A percentile compares a stretch with the other conserved stretches of the same genome.
Conservation (phyloP, 2,888 invertebrate species). For the Macaria notata region DNA sequence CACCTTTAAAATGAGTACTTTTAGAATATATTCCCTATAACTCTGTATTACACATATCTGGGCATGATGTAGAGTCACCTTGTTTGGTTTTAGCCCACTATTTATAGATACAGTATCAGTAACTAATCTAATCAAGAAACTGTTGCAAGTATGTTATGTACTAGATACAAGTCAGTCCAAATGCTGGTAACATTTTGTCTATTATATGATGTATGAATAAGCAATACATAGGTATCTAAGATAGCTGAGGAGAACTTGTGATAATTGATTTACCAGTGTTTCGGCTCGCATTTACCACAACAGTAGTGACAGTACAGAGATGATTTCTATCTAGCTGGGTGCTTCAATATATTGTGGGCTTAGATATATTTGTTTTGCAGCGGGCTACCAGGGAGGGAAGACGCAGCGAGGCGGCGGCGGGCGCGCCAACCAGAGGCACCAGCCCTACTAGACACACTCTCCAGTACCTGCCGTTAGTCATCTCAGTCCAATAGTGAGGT, state of each 20-base stretch:
- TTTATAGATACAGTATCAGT: too few relatives aligned
- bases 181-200: constrained; percentile 4
- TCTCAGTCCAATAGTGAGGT: constrained; percentile 79
- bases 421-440: constrained; percentile 92
- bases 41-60: constrained; percentile 1
- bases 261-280: too few relatives aligned
- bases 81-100: constrained; percentile 9
- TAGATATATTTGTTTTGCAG: constrained; percentile 57
- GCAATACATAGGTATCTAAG: not conserved
- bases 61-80: constrained; percentile 18
- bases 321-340: not conserved
- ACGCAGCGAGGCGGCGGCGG: constrained; percentile 90
- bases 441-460: constrained; percentile 86
- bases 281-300: too few relatives aligned
- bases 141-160: constrained; percentile 4
- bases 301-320: too few relatives aligned
- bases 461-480: constrained; percentile 73
- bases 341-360: not conserved
- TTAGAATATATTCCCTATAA: too few relatives aligned
- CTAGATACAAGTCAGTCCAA: not conserved
- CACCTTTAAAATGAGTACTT: too few relatives aligned
- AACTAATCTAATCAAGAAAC: not conserved
- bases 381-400: constrained; percentile 91
- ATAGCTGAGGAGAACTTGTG: too few relatives aligned
- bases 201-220: not conserved